phyloP scores from a whole-genome alignment of 2,888 invertebrate species.

The Panzeria rudis region DNA sequence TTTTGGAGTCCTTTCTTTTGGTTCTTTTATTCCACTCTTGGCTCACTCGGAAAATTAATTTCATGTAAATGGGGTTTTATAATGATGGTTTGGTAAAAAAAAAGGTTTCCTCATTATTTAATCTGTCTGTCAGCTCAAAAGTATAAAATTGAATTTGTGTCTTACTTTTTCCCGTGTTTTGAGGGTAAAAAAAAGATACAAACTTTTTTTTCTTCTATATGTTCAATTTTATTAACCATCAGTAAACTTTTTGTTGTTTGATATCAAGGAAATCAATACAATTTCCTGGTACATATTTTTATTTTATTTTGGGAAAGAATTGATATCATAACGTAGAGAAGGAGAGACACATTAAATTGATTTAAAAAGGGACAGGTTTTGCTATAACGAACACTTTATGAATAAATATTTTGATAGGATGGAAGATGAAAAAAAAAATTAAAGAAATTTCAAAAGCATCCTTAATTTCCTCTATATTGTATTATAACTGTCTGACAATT shows the following conservation, averaged over 20 bases:
- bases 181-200: background rate
- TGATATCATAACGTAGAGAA: background rate
- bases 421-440: background rate
- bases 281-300: conserved; percentile 17
- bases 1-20: no score
- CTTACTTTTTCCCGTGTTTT: background rate
- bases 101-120: background rate
- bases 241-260: conserved; percentile 6
- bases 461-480: background rate
- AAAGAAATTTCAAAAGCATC: background rate
- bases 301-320: background rate
- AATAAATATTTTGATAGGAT: background rate
- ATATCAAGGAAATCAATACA: conserved; percentile 35
- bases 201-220: no score
- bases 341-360: background rate
- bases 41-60: background rate
- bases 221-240: conserved; percentile 22
- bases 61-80: background rate
- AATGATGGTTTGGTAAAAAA: background rate
- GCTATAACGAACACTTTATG: background rate
- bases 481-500: background rate
- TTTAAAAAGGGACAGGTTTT: conserved; percentile 5
- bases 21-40: no score
- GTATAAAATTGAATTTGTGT: background rate
- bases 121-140: background rate